A percentile compares a stretch with the other conserved stretches of the same genome.
Conservation (phyloP, 2,113 vertebrate genomes). For the Hypocryptadius cinnamomeus region DNA sequence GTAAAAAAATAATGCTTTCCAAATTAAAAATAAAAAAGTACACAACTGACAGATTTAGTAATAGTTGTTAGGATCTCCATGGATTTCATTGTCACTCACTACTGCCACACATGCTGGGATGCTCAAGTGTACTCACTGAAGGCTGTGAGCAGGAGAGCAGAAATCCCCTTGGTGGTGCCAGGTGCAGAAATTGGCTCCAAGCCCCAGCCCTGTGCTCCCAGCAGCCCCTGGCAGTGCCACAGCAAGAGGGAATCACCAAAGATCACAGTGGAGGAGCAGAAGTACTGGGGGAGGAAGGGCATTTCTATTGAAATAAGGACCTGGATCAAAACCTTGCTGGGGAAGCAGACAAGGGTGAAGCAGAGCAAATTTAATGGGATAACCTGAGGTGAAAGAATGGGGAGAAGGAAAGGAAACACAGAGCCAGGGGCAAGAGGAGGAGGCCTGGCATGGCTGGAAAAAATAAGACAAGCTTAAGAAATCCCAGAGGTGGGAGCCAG, state of each 20-base stretch:
- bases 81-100: background rate
- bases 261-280: background rate
- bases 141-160: background rate
- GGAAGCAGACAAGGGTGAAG: background rate
- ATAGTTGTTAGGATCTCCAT: background rate
- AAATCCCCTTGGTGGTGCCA: background rate
- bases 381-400: background rate
- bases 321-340: background rate
- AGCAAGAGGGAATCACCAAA: background rate
- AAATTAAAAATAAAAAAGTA: background rate
- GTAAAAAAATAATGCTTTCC: background rate
- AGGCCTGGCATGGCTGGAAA: background rate
- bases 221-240: background rate
- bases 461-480: background rate
- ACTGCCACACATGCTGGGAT: background rate
- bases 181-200: background rate
- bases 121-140: fast-evolving
- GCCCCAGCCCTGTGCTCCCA: background rate
- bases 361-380: background rate
- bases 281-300: background rate
- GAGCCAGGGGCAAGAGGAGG: background rate
- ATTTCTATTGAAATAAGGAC: background rate
- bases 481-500: fast-evolving
- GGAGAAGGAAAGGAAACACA: background rate
- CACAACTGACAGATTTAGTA: background rate